Evolutionary conservation across 2,797 vertebrate genomes (phyloP), one percentile per base, ranked within the genome.

Genomic region (Periparus ater): DNA sequence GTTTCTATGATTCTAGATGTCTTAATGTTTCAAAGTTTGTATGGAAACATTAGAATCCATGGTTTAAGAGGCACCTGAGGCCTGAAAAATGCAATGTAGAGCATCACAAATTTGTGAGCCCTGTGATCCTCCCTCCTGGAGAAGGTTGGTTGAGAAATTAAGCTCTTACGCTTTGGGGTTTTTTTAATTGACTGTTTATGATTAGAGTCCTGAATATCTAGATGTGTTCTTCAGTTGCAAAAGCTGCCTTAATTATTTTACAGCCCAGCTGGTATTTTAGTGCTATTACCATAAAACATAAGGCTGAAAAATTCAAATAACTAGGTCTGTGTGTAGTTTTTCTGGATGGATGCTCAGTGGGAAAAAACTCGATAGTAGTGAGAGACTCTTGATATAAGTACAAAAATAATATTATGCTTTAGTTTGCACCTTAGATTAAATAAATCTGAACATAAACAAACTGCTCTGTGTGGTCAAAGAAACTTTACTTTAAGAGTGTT

Each of bases 21-120:
- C 9, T 47, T 32, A 6, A 4, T 3, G 1, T 22, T 45, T 60
- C 21, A 7, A 51, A 27, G 32, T 60, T 78, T 3, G 1, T 22
- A 5, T 14, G 30, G 17, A 22, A 83, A 7, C 21, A 0, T 10
- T 13, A 9, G 8, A 6, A 20, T 53, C 3, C 0, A 0, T 38
- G 10, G 17, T 30, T 90, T 62, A 25, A 66, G 50, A 57, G 12
- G 30, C 13, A 50, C 0, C 1, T 8, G n/a, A 61, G 5, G 6
- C 12, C 3, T 47, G 11, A 23, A 40, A 78, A 66, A 45, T 11
- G 15, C 11, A 26, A 2, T 4, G 3, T 29, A 6, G 7, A 47
- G 4, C 44, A 47, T 57, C 32, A 17, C 2, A 23, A 9, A 26
- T 51, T 13, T 42, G 7, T 65, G 10, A 76, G 26, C 17, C 12